phyloP scores from a whole-genome alignment of 1,140 invertebrate genomes.

The Zaprionus ghesquierei region DNA sequence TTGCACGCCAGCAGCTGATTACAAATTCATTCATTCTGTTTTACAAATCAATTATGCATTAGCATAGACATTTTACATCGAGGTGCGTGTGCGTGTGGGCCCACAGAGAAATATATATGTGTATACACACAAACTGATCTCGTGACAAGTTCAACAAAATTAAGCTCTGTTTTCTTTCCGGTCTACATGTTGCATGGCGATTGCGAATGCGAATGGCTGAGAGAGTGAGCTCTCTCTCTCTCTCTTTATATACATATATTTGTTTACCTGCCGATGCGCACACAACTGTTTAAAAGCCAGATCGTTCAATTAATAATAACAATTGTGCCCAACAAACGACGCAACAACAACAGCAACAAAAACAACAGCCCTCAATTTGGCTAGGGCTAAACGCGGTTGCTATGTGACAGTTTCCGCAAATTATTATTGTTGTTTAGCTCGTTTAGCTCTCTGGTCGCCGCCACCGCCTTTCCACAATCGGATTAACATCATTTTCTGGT shows the following conservation, averaged over 20 bases:
- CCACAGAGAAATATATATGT: not conserved
- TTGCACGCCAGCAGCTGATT: not conserved
- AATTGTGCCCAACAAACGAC: too few species aligned
- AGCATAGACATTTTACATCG: not conserved
- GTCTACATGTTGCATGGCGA: conserved; percentile 8
- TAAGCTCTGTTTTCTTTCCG: conserved; percentile 12
- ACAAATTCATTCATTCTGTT: conserved; percentile 24
- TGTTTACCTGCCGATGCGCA: conserved; percentile 25
- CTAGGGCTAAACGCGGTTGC: conserved; percentile 38
- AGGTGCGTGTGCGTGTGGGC: not conserved
- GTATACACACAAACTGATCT: not conserved
- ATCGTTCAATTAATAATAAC: conserved; percentile 42
- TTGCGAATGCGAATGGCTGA: too few species aligned
- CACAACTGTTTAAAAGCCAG: conserved; percentile 17
- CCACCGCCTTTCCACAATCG: conserved; percentile 52
- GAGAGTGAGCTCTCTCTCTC: not conserved
- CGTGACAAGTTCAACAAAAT: conserved; percentile 28
- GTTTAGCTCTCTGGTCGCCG: conserved; percentile 20
- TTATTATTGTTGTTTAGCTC: conserved; percentile 55
- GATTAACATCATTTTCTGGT: conserved; percentile 63
- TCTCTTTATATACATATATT: not conserved
- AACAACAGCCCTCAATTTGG: conserved; percentile 27
- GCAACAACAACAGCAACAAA: conserved; percentile 16
- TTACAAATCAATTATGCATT: conserved; percentile 20
- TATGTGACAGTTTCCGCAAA: conserved; percentile 75